Evolutionary conservation across 2,113 vertebrate species (phyloP).

Genomic region (Myanophis thanlyinensis): DNA sequence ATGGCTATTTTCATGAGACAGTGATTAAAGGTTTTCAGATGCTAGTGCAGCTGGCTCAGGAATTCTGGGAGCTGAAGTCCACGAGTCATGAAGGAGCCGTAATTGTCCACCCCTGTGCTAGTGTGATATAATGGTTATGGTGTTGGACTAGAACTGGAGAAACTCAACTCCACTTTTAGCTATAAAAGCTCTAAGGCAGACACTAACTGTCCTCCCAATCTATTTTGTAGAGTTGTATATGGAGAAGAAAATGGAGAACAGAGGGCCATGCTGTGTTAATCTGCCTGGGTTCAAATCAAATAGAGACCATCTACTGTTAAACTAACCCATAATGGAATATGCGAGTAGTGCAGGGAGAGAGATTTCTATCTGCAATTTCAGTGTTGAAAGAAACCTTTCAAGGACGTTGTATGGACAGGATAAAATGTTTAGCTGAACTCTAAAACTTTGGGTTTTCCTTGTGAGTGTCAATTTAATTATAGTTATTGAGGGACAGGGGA

Average conservation of each 20-base stretch:
- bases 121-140: background rate
- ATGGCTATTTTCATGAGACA: background rate
- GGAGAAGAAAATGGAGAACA: background rate
- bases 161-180: background rate
- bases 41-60: no score
- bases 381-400: background rate
- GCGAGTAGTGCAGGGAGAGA: background rate
- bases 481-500: background rate
- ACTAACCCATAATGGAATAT: background rate
- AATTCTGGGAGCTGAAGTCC: no score
- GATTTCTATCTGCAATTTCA: background rate
- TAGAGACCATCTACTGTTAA: background rate
- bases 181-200: background rate
- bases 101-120: no score
- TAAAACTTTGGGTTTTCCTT: background rate
- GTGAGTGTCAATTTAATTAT: background rate
- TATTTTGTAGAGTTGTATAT: background rate
- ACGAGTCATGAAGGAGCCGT: no score
- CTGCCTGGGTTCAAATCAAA: background rate
- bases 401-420: background rate
- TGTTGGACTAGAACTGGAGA: background rate
- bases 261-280: background rate
- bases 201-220: background rate
- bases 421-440: background rate
- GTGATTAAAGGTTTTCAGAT: background rate